Conservation (phyloP, 2,888 invertebrate genomes). For the Melieria picta region DNA sequence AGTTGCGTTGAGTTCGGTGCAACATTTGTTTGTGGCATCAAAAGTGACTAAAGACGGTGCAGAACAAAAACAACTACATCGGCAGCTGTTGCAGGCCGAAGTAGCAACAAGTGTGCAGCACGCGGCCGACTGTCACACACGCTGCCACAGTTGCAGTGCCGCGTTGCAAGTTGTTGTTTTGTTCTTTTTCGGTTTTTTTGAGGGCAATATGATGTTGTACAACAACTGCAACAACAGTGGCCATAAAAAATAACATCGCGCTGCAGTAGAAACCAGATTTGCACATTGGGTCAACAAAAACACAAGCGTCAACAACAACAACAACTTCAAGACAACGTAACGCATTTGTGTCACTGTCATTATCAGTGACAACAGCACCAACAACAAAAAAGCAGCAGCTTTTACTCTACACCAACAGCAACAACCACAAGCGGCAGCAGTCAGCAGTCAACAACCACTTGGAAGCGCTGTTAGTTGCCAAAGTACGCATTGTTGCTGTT, state of each 20-base stretch:
- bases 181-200: no score
- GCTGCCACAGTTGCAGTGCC: no score
- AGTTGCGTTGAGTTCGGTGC: no score
- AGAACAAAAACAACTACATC: no score
- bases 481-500: background rate
- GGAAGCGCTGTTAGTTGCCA: background rate
- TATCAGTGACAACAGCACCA: slow-evolving; percentile 1
- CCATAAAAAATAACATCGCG: no score
- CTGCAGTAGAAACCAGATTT: slow-evolving; percentile 20
- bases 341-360: slow-evolving; percentile 20
- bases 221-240: no score
- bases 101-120: slow-evolving; percentile 20
- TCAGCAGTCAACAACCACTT: background rate
- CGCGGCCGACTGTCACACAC: no score
- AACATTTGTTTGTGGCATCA: no score
- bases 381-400: background rate
- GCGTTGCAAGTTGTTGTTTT: background rate
- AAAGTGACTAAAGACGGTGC: no score
- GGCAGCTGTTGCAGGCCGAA: slow-evolving; percentile 7
- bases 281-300: slow-evolving; percentile 20
- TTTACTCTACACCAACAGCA: slow-evolving; percentile 8
- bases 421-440: background rate
- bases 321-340: background rate
- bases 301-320: no score
- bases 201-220: no score